These are phyloP conservation scores for Rhopalosiphum maidis DNA, from an alignment of 1,140 invertebrate species.

Conservation along the genomic window DNA sequence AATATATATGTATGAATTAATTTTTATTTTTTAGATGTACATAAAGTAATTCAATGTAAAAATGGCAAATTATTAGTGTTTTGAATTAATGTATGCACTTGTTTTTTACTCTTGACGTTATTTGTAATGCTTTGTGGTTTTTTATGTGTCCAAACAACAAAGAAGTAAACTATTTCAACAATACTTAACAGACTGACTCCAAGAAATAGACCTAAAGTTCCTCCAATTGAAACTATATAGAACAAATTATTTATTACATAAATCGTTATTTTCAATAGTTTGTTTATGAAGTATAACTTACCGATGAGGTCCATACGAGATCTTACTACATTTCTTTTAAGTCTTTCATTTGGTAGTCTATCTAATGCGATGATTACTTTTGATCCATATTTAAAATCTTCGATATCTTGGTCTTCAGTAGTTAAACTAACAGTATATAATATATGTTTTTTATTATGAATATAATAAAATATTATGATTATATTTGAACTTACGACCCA, in stretches of 20 bases:
- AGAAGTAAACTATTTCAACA: constrained; percentile 69
- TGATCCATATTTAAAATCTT: constrained; percentile 60
- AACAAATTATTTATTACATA: constrained; percentile 21
- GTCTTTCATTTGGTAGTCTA: constrained; percentile 68
- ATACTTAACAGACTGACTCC: constrained; percentile 71
- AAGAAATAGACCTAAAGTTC: constrained; percentile 70
- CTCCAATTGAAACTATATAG: constrained; percentile 69
- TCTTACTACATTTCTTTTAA: constrained; percentile 70
- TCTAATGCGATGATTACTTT: constrained; percentile 67
- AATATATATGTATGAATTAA: neutral
- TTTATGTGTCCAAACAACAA: constrained; percentile 62
- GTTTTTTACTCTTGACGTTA: neutral
- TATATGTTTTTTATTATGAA: neutral
- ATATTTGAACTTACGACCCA: constrained; percentile 49
- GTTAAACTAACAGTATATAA: neutral
- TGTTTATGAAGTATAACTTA: constrained; percentile 60
- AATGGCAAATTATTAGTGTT: constrained; percentile 32
- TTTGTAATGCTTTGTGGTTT: neutral
- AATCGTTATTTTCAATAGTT: neutral
- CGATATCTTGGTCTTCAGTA: constrained; percentile 4
- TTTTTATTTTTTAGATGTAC: neutral
- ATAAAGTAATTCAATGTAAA: constrained; percentile 20
- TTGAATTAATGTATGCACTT: neutral
- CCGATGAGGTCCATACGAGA: constrained; percentile 71
- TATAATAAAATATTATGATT: neutral